Evolutionary conservation across 2,797 vertebrate species (phyloP).

Genomic region (Micrastur ruficollis): DNA sequence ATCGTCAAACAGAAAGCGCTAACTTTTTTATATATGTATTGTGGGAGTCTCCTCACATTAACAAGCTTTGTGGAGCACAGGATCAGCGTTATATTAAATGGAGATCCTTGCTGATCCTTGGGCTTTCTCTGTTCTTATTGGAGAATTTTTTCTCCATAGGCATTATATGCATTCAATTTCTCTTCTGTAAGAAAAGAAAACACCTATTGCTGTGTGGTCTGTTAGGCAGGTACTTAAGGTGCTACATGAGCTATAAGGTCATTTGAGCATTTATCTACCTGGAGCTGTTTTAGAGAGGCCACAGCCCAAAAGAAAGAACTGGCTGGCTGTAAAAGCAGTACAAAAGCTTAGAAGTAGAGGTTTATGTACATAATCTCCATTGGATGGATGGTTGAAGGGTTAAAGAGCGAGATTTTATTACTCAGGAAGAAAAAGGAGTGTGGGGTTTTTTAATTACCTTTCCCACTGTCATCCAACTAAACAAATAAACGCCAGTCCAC

Average conservation of each 20-base stretch:
- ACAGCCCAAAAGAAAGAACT: neutral
- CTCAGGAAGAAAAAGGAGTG: neutral
- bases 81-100: neutral
- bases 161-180: neutral
- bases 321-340: neutral
- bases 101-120: neutral
- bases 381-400: neutral
- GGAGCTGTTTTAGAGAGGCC: neutral
- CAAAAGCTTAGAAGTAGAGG: neutral
- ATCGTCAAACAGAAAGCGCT: neutral
- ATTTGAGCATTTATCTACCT: neutral
- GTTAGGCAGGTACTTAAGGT: neutral
- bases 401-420: neutral
- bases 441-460: neutral
- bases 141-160: neutral
- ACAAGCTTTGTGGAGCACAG: neutral
- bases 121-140: neutral
- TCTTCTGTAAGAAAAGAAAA: neutral
- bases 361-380: neutral
- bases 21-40: neutral
- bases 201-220: neutral
- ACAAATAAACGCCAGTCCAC: neutral
- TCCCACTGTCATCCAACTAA: neutral
- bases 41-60: neutral
- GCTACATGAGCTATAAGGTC: neutral